These are phyloP conservation scores for Sebastes steindachneri DNA, from an alignment of 2,797 vertebrate species.

Conservation along the genomic window DNA sequence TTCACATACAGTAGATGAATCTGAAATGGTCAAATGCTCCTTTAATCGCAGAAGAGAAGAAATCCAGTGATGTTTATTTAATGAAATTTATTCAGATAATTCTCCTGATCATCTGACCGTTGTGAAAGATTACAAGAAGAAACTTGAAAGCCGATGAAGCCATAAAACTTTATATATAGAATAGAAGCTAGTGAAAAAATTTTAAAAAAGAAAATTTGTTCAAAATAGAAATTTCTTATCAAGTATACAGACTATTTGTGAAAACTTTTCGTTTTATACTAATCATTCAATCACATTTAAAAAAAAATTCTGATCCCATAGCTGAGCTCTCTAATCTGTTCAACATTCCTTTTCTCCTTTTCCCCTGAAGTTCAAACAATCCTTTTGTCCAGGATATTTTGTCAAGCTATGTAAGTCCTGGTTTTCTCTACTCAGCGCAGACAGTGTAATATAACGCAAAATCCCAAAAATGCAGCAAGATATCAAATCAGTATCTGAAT, in stretches of 20 bases:
- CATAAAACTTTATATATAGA: not conserved
- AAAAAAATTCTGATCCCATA: not conserved
- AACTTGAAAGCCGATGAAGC: not conserved
- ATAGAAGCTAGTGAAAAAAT: not conserved
- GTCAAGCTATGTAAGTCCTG: not conserved
- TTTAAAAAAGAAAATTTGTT: not conserved
- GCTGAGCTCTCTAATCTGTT: conserved; percentile 7
- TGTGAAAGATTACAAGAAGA: not conserved
- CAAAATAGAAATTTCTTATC: not conserved
- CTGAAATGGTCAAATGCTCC: not conserved
- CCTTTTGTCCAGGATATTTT: not conserved
- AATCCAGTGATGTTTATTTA: not conserved
- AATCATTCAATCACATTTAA: not conserved
- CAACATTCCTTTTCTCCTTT: conserved; percentile 9
- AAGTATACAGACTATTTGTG: not conserved
- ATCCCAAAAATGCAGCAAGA: conserved; percentile 8
- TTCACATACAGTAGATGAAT: not conserved
- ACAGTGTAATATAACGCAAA: not conserved
- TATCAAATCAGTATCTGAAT: conserved; percentile 7
- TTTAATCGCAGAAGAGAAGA: not conserved
- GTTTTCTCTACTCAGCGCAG: conserved; percentile 1
- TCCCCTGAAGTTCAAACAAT: not conserved
- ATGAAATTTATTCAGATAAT: not conserved
- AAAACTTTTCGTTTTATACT: not conserved
- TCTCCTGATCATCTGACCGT: not conserved